Evolutionary conservation across 2,113 vertebrate species (phyloP), one percentile per base, ranked within the genome.

Genomic region (Seriola quinqueradiata): DNA sequence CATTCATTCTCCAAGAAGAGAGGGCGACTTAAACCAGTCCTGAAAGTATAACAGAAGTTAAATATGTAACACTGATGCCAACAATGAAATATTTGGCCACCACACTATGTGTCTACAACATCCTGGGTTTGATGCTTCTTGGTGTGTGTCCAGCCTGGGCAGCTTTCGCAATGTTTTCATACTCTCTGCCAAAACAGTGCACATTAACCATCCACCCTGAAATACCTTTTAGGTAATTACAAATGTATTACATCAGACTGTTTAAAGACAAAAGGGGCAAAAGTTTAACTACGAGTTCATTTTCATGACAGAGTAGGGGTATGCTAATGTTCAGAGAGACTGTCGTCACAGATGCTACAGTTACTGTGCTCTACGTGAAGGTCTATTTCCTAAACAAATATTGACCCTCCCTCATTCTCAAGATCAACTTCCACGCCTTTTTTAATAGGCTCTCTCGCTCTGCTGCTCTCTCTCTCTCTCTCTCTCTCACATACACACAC

Each of bases 331-430:
- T 19, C 19, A 28, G 28, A 28, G 3, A 28, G 28, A 28, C 5
- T 10, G 32, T 4, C 32, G 25, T 19, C 46, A 36, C 28, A 52
- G 21, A 7, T 65, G 54, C 48, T 63, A 77, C 67, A 77, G 76
- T 78, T 72, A 69, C 65, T 80, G 70, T 5, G 40, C 16, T 38
- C 48, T 63, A 34, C 48, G 72, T 66, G 21, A 66, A 76, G 58
- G 23, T 74, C 79, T 89, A 40, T 93, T 90, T 89, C 70, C 87
- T 89, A 72, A 85, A 60, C 91, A 93, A 93, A 93, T 91, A 93
- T 93, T 94, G 90, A 89, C 82, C 57, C 79, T 55, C 83, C 78
- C 75, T 77, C 23, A 59, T 79, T 74, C 55, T 75, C 28, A 40
- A 86, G 59, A 65, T 46, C 50, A 44, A 14, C 59, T n/a, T 40